Base-by-base conservation (phyloP, 2,888 invertebrate genomes). In the Pterostichus madidus region DNA sequence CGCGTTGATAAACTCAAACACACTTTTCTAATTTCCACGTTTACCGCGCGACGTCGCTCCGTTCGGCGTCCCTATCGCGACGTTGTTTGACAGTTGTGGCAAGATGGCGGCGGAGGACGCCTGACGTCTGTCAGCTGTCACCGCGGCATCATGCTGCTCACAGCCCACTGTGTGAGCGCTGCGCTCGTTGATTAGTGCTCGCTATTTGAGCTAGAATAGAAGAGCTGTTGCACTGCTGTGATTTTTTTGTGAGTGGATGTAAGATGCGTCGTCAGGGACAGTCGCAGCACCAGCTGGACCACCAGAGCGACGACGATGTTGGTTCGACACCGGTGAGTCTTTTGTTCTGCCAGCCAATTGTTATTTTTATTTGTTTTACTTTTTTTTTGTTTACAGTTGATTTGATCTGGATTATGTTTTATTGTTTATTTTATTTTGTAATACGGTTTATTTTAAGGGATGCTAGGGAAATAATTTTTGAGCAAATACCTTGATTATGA, bases 251-350 rank as follows among this genome's bases (percentile, higher is more conserved):
- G 39, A 64, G 39, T 64, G 39, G 64, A 17, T 64, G 35, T 15
- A 81, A 59, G 32, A 81, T 81, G 84, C 86, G 86, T 83, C 87
- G 87, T 77, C 86, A 87, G 46, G 87, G 86, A 80, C 88, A 88
- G 83, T 86, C 88, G 82, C 88, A 88, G 83, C 86, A 88, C 83
- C 89, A 89, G 84, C 87, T 88, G 83, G 90, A 90, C 83, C 89
- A 91, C 85, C 89, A 91, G 85, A 91, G 90, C 86, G 92, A 92
- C 85, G 92, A 92, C 86, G 92, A 92, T 85, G 90, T 91, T 85
- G 91, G 91, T 86, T 91, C 91, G 85, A 90, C 92, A 75, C 91
- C 91, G 89, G 92, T 92, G 90, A 88, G 89, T 85, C 77, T 83
- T 84, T 80, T 82, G 81, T 83, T 79, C 78, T 77, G 4, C 13